phyloP scores from a whole-genome alignment of 2,888 invertebrate genomes.

The Lordiphosa andalusiaca region DNA sequence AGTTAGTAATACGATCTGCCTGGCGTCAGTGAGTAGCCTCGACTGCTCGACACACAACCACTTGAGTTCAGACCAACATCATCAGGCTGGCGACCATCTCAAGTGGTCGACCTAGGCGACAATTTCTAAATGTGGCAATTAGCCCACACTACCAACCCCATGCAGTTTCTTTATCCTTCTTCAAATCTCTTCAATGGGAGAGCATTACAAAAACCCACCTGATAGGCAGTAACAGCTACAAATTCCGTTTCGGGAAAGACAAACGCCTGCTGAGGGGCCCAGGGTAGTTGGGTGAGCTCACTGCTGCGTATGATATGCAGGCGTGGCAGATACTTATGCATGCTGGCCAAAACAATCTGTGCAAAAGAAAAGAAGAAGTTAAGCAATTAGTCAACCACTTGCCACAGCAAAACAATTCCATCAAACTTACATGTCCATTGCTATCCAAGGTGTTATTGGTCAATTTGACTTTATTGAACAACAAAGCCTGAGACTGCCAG shows the following conservation, averaged over 20 bases:
- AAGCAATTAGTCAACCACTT: constrained; percentile 8
- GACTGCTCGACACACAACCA: constrained; percentile 18
- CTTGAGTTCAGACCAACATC: constrained; percentile 44
- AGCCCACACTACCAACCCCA: constrained; percentile 32
- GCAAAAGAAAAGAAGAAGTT: constrained; percentile 26
- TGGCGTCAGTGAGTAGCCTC: constrained; percentile 45
- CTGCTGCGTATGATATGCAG: constrained; percentile 91
- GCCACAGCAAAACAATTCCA: not conserved
- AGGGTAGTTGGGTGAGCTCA: constrained; percentile 86
- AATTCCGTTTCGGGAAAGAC: constrained; percentile 92
- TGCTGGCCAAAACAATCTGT: constrained; percentile 94
- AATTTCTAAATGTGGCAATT: constrained; percentile 56
- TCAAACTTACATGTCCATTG: constrained; percentile 86
- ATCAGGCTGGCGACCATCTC: constrained; percentile 27
- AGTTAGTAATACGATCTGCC: constrained; percentile 41
- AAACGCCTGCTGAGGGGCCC: constrained; percentile 86
- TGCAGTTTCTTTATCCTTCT: constrained; percentile 17
- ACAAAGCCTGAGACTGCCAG: constrained; percentile 91
- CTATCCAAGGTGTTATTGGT: constrained; percentile 92
- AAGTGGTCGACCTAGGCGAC: constrained; percentile 55
- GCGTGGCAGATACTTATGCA: constrained; percentile 97
- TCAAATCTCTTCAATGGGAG: not conserved
- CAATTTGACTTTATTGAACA: constrained; percentile 91
- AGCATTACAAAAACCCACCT: constrained; percentile 82
- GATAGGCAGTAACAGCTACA: constrained; percentile 98